These are phyloP conservation scores for Eulemur rubriventer DNA, from an alignment of 2,797 vertebrate genomes.

Conservation along the genomic window DNA sequence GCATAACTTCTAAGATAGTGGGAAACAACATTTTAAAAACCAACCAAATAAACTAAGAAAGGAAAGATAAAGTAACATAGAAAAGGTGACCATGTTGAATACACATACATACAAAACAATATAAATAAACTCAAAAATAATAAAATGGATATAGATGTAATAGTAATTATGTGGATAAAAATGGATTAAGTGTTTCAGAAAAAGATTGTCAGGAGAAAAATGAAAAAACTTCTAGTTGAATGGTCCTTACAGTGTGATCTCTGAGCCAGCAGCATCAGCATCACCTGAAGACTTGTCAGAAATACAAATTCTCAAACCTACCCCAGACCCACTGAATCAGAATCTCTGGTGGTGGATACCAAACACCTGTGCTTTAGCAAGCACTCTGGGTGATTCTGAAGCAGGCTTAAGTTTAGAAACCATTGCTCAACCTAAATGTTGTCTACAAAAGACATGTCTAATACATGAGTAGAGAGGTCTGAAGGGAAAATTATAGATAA, in stretches of 20 bases:
- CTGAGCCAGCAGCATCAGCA: not conserved
- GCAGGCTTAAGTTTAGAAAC: not conserved
- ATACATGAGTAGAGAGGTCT: not conserved
- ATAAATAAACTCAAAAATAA: not conserved
- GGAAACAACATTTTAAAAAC: not conserved
- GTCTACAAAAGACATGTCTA: not conserved
- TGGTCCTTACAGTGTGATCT: not conserved
- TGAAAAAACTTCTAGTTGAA: not conserved
- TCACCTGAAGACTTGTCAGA: not conserved
- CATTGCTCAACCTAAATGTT: not conserved
- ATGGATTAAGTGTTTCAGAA: not conserved
- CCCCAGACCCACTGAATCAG: not conserved
- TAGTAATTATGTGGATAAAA: not conserved
- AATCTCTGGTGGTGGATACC: not conserved
- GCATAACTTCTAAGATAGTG: not conserved
- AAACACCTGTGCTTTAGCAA: not conserved
- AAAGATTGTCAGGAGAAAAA: not conserved
- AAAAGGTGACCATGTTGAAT: not conserved
- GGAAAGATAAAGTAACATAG: not conserved
- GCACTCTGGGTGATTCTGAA: not conserved
- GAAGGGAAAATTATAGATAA: not conserved
- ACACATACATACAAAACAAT: not conserved
- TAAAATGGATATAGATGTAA: not conserved
- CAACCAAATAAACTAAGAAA: not conserved
- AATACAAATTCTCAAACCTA: not conserved